These are phyloP conservation scores for Labeo catla DNA, from an alignment of 2,113 vertebrate species.

Conservation along the genomic window DNA sequence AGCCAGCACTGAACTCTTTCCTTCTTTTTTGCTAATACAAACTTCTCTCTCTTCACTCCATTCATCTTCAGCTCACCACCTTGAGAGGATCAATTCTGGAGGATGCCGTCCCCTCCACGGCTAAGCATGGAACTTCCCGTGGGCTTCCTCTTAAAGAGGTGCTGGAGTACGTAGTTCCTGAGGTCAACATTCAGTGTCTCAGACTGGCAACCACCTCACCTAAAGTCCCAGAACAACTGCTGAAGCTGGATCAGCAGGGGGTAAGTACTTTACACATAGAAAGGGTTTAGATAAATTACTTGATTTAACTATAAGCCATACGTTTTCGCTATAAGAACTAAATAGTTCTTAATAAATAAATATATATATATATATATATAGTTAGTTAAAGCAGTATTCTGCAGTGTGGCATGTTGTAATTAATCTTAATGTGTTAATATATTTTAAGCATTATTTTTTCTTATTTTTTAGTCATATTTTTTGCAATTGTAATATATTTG, in stretches of 20 bases:
- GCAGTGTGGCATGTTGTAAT: too few species aligned
- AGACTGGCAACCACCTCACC: slow-evolving; percentile 80
- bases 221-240: slow-evolving; percentile 82
- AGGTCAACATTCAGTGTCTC: slow-evolving; percentile 82
- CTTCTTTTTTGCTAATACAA: neutral
- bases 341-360: too few species aligned
- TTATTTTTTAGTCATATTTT: too few species aligned
- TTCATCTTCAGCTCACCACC: slow-evolving; percentile 77
- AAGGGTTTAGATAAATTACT: neutral
- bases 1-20: neutral
- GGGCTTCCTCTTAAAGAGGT: slow-evolving; percentile 86
- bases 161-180: slow-evolving; percentile 84
- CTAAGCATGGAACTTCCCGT: slow-evolving; percentile 80
- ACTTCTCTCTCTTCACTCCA: neutral
- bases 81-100: slow-evolving; percentile 84
- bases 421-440: too few species aligned
- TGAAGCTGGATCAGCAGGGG: slow-evolving; percentile 88
- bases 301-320: neutral
- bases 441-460: too few species aligned
- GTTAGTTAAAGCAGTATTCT: too few species aligned
- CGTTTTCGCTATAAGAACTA: too few species aligned
- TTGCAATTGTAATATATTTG: too few species aligned
- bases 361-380: too few species aligned
- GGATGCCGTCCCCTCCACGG: slow-evolving; percentile 84
- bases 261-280: slow-evolving; percentile 60